Evolutionary conservation across 2,113 vertebrate genomes (phyloP), one percentile per base, ranked within the genome.

Genomic region (Meriones unguiculatus): DNA sequence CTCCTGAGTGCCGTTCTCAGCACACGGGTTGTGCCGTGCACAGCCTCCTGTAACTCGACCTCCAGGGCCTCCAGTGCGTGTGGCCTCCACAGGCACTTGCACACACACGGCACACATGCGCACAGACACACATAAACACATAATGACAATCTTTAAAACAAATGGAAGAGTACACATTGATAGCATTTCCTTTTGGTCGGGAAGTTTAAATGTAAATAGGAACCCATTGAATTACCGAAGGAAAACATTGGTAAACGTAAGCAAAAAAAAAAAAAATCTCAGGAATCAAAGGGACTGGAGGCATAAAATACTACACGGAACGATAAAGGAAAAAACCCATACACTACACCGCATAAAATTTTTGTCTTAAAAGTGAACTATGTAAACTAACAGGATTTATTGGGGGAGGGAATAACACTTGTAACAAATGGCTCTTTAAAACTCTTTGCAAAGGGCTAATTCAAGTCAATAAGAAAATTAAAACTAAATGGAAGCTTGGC

Each of bases 391-490:
- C 54, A 59, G 9, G 9, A 59, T 13, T 82, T 25, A 82, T 8
- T 20, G 22, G 52, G 54, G 15, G 10, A 41, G 41, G 41, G 41
- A 38, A 62, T 64, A 95, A 85, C 3, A 77, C 4, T 20, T 41
- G 13, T 81, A 78, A 92, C 70, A 78, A 90, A 75, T 54, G 77
- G 8, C 46, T 89, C 38, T 87, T 93, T 72, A 52, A 87, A 87
- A 87, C n/a, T 32, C 57, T 76, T 65, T 90, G 64, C 24, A 73
- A 95, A 87, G 24, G 86, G 14, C 50, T 87, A 87, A 20, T 75
- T 94, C 50, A 84, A 94, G 87, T 93, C 75, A 90, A 65, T 72
- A 91, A 78, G 50, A 93, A 88, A 95, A 62, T 69, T 90, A 76
- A 64, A 95, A 67, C 75, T 92, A 88, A 78, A 64, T 77, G 72